Percentiles rank a stretch among this genome's conserved stretches.
These are phyloP conservation scores for Botia kubotai DNA, from an alignment of 2,797 vertebrate genomes.

Conservation along the genomic window DNA sequence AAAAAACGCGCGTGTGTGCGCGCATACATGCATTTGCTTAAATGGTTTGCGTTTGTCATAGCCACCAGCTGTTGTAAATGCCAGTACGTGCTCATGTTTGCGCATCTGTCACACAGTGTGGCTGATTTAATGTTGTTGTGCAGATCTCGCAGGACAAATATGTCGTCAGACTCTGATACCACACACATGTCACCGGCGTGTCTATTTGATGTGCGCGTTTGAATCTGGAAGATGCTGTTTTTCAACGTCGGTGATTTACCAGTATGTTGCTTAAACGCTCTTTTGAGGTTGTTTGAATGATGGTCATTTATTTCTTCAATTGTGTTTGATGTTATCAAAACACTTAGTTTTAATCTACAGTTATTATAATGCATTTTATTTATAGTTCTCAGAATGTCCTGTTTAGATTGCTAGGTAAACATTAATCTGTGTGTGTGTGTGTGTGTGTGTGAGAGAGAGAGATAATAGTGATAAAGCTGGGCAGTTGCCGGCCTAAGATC, in stretches of 20 bases:
- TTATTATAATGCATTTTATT: neutral
- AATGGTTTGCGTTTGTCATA: conserved; percentile 3
- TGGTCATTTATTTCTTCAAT: too few species aligned
- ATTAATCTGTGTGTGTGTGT: neutral
- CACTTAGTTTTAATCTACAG: neutral
- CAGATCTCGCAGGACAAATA: neutral
- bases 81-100: conserved; percentile 6
- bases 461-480: conserved; percentile 23
- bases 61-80: conserved; percentile 32
- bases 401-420: neutral
- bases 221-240: neutral
- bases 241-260: neutral
- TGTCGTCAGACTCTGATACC: neutral
- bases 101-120: conserved; percentile 7
- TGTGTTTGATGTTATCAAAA: neutral
- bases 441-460: neutral
- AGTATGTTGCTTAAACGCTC: neutral
- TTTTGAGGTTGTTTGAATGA: too few species aligned
- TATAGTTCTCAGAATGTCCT: neutral
- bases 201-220: neutral
- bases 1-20: neutral
- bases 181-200: neutral
- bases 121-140: neutral
- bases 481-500: conserved; percentile 31
- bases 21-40: neutral